A percentile compares a stretch with the other conserved stretches of the same genome.
Conservation (phyloP, 2,888 invertebrate genomes). For the Brachypalpus laphriformis region DNA sequence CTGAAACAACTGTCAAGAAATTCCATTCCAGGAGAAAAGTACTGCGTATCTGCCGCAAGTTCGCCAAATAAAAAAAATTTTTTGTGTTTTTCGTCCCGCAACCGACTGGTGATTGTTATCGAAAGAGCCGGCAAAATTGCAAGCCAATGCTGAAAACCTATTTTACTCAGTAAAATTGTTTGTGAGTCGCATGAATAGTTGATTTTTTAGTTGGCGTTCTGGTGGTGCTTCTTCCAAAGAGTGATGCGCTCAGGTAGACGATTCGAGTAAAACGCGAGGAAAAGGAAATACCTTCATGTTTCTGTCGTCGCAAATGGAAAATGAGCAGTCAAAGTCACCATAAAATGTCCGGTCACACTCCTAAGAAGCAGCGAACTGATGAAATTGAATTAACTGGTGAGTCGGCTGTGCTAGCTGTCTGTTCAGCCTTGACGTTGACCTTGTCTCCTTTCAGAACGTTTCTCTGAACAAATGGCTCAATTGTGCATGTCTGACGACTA, state of each 20-base stretch:
- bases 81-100: not conserved
- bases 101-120: not conserved
- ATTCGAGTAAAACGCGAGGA: constrained; percentile 1
- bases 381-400: constrained; percentile 86
- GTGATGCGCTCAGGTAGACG: not conserved
- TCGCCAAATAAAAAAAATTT: constrained; percentile 43
- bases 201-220: not conserved
- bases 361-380: constrained; percentile 84
- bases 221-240: not conserved
- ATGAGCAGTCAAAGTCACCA: constrained; percentile 83
- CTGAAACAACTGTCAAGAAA: constrained; percentile 49
- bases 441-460: constrained; percentile 83
- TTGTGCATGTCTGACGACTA: constrained; percentile 94
- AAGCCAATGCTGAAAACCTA: not conserved
- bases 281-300: constrained; percentile 43
- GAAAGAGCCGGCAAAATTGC: not conserved
- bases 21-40: constrained; percentile 65
- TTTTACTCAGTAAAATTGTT: not conserved
- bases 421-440: not conserved
- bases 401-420: not conserved
- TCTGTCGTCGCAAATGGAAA: constrained; percentile 61
- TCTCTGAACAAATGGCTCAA: constrained; percentile 93
- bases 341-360: constrained; percentile 84
- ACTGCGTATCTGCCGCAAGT: constrained; percentile 69
- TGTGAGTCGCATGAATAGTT: not conserved